These are phyloP conservation scores for Heterochromis multidens DNA, from an alignment of 2,113 vertebrate genomes.

Conservation along the genomic window DNA sequence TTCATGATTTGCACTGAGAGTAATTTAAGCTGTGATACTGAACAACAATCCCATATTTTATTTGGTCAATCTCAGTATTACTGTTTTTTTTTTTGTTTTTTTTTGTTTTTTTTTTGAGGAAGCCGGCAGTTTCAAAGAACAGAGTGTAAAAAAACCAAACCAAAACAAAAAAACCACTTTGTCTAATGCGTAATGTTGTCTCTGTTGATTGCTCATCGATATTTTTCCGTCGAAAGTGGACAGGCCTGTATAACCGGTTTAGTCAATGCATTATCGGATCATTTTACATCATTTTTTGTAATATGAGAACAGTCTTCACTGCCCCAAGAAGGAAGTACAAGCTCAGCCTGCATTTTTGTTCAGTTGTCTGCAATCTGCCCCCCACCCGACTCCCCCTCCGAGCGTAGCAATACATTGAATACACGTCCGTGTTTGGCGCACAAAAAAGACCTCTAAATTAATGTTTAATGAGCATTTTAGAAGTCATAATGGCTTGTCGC, in stretches of 20 bases:
- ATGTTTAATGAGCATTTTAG: constrained; percentile 97
- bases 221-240: constrained; percentile 63
- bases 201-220: constrained; percentile 54
- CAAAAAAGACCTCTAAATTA: constrained; percentile 86
- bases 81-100: too few species aligned
- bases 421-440: constrained; percentile 78
- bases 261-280: constrained; percentile 81
- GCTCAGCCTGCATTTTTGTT: constrained; percentile 50
- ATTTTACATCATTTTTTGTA: constrained; percentile 88
- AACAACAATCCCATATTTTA: neutral
- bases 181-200: constrained; percentile 57
- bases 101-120: too few species aligned
- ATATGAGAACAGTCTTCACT: constrained; percentile 84
- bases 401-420: constrained; percentile 46
- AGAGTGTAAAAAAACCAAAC: constrained; percentile 8
- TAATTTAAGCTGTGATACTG: neutral
- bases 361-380: constrained; percentile 51
- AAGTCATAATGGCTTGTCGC: constrained; percentile 96
- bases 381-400: neutral
- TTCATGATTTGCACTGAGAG: neutral
- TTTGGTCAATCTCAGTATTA: neutral
- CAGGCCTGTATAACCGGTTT: constrained; percentile 76
- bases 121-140: neutral
- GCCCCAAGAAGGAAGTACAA: constrained; percentile 78
- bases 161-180: neutral